These are phyloP conservation scores for Hyposoter dolosus DNA, from an alignment of 2,888 invertebrate species.

Conservation along the genomic window DNA sequence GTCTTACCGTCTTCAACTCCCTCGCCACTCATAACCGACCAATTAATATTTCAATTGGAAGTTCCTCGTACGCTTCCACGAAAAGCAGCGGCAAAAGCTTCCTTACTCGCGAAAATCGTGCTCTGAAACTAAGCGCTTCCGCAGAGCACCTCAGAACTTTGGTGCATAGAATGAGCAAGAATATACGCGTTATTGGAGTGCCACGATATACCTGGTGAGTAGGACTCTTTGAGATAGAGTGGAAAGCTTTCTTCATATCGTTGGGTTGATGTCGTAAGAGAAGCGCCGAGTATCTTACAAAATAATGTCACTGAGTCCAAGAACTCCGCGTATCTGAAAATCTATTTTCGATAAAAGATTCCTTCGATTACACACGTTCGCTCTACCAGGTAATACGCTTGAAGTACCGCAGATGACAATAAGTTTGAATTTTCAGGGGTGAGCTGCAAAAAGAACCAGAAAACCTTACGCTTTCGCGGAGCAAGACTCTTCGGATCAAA, in stretches of 20 bases:
- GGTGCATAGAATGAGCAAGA: slow-evolving; percentile 8
- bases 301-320: background rate
- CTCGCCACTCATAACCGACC: slow-evolving; percentile 70
- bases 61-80: slow-evolving; percentile 68
- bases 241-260: slow-evolving; percentile 24
- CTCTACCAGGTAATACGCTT: background rate
- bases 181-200: slow-evolving; percentile 30
- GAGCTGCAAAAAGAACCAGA: background rate
- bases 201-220: slow-evolving; percentile 18
- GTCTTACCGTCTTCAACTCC: slow-evolving; percentile 48
- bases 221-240: slow-evolving; percentile 6
- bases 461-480: background rate
- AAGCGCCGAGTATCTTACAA: background rate
- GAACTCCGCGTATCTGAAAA: slow-evolving; percentile 16
- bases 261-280: slow-evolving; percentile 11
- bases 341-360: background rate
- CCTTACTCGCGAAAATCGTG: slow-evolving; percentile 37
- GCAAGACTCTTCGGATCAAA: background rate
- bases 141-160: slow-evolving; percentile 29
- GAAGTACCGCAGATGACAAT: background rate
- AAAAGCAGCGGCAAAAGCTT: slow-evolving; percentile 37
- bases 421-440: background rate
- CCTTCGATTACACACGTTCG: background rate
- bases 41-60: slow-evolving; percentile 83
- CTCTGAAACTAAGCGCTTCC: slow-evolving; percentile 44